Percentiles rank a stretch among this genome's conserved stretches.
Conservation (phyloP, 2,888 invertebrate genomes). For the Neelides folsomi region DNA sequence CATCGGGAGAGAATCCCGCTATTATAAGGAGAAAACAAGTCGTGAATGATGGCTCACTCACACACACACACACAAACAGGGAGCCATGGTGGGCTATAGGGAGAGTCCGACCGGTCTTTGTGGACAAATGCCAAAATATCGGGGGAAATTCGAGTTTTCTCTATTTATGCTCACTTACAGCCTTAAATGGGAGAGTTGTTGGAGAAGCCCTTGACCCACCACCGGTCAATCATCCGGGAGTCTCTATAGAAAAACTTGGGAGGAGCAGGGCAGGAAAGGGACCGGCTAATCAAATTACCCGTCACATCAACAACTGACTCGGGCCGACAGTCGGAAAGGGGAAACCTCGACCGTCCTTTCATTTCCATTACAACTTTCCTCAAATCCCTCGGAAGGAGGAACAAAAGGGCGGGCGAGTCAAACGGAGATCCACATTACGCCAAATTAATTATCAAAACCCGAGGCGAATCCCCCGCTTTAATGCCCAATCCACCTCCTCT, state of each 20-base stretch:
- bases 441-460: too few species aligned
- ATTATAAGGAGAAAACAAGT: neutral
- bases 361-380: constrained; percentile 13
- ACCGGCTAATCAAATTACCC: constrained; percentile 33
- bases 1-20: constrained; percentile 16
- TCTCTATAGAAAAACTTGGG: neutral
- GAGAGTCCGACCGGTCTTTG: neutral
- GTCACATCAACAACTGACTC: constrained; percentile 33
- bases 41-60: constrained; percentile 21
- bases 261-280: constrained; percentile 8
- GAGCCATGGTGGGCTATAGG: constrained; percentile 9
- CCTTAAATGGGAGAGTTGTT: neutral
- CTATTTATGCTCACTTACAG: neutral
- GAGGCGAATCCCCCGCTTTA: too few species aligned
- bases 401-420: too few species aligned
- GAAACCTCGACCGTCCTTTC: constrained; percentile 29
- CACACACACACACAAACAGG: constrained; percentile 2
- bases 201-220: neutral
- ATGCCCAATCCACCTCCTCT: too few species aligned
- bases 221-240: neutral
- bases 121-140: neutral
- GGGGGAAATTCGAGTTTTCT: neutral
- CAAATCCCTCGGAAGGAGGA: too few species aligned
- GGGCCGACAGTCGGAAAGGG: constrained; percentile 28
- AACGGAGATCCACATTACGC: too few species aligned